These are phyloP conservation scores for Eira barbara DNA, from an alignment of 2,113 vertebrate species.

Conservation along the genomic window DNA sequence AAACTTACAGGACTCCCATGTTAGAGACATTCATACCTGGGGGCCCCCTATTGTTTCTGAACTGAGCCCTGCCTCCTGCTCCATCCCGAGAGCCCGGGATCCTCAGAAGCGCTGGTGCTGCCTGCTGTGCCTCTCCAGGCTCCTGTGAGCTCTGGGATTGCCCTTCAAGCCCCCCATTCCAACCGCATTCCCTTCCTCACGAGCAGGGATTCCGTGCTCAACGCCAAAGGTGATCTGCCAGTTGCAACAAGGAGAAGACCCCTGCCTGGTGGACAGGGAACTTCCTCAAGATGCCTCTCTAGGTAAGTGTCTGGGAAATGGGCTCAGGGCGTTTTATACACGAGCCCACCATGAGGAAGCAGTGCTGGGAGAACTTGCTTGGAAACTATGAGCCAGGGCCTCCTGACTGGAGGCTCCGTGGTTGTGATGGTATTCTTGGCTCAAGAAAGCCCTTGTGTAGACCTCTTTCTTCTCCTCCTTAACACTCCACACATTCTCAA, in stretches of 20 bases:
- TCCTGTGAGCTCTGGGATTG: not conserved
- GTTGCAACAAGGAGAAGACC: constrained; percentile 56
- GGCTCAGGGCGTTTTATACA: not conserved
- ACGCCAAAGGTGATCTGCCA: constrained; percentile 38
- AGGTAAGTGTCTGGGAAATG: not conserved
- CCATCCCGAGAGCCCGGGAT: not conserved
- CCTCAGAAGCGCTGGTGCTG: not conserved
- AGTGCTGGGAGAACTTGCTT: not conserved
- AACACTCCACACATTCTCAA: not conserved
- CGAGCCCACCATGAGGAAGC: not conserved
- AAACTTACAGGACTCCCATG: not conserved
- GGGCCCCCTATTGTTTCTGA: not conserved
- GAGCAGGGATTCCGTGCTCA: constrained; percentile 42
- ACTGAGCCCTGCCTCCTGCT: no score
- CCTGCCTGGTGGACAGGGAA: constrained; percentile 14
- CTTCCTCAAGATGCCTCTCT: not conserved
- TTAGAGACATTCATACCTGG: not conserved
- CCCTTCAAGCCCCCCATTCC: not conserved
- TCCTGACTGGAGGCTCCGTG: not conserved
- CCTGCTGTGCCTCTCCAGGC: not conserved
- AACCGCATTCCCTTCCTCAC: not conserved
- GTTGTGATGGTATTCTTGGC: not conserved
- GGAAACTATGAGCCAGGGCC: not conserved
- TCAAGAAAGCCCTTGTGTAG: not conserved
- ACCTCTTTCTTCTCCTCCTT: not conserved